Percentiles rank a stretch among this genome's conserved stretches.
Evolutionary conservation across 2,888 invertebrate genomes (phyloP).

Genomic region (Octonoba sinensis): DNA sequence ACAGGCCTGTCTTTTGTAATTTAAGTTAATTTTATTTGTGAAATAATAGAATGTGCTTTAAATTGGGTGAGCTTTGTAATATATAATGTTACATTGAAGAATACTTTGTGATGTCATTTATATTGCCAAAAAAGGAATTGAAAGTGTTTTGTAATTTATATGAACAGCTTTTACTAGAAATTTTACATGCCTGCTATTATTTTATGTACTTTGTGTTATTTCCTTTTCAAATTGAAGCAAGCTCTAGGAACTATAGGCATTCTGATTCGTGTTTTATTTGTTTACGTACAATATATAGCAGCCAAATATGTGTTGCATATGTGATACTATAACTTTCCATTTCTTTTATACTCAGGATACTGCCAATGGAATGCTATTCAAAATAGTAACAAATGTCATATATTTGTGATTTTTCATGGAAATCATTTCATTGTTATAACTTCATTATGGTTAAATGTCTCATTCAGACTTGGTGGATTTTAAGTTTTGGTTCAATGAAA

Average conservation of each 20-base stretch:
- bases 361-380: too few species aligned
- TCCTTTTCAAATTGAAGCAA: not conserved
- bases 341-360: too few species aligned
- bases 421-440: too few species aligned
- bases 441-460: too few species aligned
- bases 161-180: not conserved
- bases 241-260: not conserved
- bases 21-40: not conserved
- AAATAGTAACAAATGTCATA: too few species aligned
- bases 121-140: not conserved
- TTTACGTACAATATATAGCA: not conserved
- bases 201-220: not conserved
- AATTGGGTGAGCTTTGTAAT: not conserved
- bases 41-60: not conserved
- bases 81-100: not conserved
- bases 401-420: too few species aligned
- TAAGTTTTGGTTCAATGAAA: too few species aligned
- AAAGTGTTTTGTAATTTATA: conserved; percentile 1
- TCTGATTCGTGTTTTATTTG: not conserved
- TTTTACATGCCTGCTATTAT: not conserved
- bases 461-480: too few species aligned
- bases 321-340: too few species aligned
- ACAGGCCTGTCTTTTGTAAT: not conserved
- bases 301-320: not conserved
- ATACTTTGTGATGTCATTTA: conserved; percentile 5